Conservation (phyloP, 2,113 vertebrate genomes). For the Cercopithecus mona region DNA sequence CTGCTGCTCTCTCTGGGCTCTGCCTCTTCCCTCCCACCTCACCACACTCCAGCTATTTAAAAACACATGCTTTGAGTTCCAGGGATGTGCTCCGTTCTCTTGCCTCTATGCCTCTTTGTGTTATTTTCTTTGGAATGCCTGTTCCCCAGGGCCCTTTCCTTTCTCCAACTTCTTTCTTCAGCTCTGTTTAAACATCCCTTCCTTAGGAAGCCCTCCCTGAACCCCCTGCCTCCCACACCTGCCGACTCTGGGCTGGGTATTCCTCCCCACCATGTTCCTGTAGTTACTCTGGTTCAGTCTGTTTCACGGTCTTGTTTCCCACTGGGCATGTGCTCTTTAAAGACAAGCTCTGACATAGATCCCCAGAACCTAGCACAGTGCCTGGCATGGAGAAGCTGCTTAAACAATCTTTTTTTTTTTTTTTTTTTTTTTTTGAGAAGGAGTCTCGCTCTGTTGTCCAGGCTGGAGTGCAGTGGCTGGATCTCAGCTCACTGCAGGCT, state of each 20-base stretch:
- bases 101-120: not conserved
- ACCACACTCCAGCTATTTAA: not conserved
- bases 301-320: not conserved
- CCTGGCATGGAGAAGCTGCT: not conserved
- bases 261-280: too few relatives aligned
- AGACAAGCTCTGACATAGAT: not conserved
- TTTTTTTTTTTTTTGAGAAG: too few relatives aligned
- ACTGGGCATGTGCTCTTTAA: not conserved
- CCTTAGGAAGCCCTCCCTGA: not conserved
- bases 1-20: not conserved
- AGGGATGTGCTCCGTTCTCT: not conserved
- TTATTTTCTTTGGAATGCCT: not conserved
- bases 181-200: not conserved
- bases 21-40: not conserved
- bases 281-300: not conserved
- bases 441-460: too few relatives aligned
- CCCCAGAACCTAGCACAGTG: not conserved
- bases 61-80: conserved; percentile 13
- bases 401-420: not conserved
- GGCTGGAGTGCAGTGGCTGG: too few relatives aligned
- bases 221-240: too few relatives aligned
- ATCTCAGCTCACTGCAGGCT: too few relatives aligned
- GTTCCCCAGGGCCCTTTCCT: not conserved
- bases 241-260: not conserved
- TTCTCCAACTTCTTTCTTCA: not conserved